Evolutionary conservation across 2,113 vertebrate genomes (phyloP), one percentile per base, ranked within the genome.

Genomic region (Cebus imitator): DNA sequence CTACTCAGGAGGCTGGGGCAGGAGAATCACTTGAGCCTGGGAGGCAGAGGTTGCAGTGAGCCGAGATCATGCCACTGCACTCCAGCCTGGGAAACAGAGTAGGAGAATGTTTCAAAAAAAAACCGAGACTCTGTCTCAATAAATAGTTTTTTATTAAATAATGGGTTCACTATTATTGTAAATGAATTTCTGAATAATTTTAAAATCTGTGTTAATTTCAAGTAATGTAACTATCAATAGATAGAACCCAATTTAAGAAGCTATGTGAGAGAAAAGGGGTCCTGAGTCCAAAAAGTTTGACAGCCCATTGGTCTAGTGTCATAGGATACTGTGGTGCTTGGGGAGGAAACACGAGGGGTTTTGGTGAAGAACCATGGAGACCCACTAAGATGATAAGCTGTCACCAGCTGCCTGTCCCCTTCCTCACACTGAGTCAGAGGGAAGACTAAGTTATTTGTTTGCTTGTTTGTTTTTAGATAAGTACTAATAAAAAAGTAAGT

Each of bases 171-270:
- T 83, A 92, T 93, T 91, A 82, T 58, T 75, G 8, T 70, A 86
- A 90, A 75, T 82, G 18, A 96, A 78, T 91, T 92, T 78, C 40
- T 78, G 82, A 91, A 57, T 85, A 82, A 90, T 66, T 89, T 73
- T 23, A 57, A 96, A 96, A 58, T 55, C 2, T 68, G 10, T 70
- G 25, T 96, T 95, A 90, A 83, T 84, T 94, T 87, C 12, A 79
- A 75, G 8, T 75, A 92, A 7, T 66, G 3, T 94, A 82, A 94
- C 78, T 70, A 70, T 75, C 40, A 92, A 57, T 76, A 87, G 81
- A 30, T 52, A 90, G 40, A 83, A 80, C 45, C 6, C 48, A 87
- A 37, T 76, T 78, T 52, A 43, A 84, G 72, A 79, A 91, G 80
- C 78, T 73, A 83, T 87, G 90, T 48, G 55, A 68, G 73, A 92